Evolutionary conservation across 2,888 invertebrate species (phyloP).

Genomic region (Eulithis prunata): DNA sequence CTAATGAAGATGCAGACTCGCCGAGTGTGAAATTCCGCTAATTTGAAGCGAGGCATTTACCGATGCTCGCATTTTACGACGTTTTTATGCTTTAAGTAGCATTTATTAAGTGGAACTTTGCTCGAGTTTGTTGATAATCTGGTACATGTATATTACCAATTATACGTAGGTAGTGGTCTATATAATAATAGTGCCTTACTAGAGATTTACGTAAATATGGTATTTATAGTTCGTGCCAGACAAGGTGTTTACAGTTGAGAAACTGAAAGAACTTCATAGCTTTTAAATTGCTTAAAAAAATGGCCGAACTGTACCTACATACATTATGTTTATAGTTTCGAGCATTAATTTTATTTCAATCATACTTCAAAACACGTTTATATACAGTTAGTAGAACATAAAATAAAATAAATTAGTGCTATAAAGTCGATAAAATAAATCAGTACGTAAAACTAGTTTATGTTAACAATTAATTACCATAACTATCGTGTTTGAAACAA

Average conservation of each 20-base stretch:
- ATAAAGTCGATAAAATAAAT: constrained; percentile 9
- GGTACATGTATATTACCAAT: too few relatives aligned
- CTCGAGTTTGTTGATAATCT: background rate
- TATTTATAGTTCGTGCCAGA: too few relatives aligned
- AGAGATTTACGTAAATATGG: too few relatives aligned
- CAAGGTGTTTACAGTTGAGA: too few relatives aligned
- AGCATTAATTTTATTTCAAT: too few relatives aligned
- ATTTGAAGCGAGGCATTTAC: constrained; percentile 22
- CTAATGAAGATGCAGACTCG: constrained; percentile 29
- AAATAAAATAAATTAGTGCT: background rate
- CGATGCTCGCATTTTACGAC: constrained; percentile 8
- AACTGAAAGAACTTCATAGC: too few relatives aligned
- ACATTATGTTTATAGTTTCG: too few relatives aligned
- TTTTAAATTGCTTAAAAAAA: too few relatives aligned
- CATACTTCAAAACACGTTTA: background rate
- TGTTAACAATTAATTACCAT: constrained; percentile 2
- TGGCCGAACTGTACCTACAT: too few relatives aligned
- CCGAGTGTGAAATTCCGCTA: constrained; percentile 32
- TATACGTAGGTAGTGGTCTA: too few relatives aligned
- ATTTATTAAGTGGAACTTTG: background rate
- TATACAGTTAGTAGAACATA: background rate
- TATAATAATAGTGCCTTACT: too few relatives aligned
- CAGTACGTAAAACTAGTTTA: constrained; percentile 5
- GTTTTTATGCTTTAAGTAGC: constrained; percentile 1
- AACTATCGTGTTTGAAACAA: background rate